phyloP scores from a whole-genome alignment of 1,140 invertebrate species.

The Callitettix versicolor region DNA sequence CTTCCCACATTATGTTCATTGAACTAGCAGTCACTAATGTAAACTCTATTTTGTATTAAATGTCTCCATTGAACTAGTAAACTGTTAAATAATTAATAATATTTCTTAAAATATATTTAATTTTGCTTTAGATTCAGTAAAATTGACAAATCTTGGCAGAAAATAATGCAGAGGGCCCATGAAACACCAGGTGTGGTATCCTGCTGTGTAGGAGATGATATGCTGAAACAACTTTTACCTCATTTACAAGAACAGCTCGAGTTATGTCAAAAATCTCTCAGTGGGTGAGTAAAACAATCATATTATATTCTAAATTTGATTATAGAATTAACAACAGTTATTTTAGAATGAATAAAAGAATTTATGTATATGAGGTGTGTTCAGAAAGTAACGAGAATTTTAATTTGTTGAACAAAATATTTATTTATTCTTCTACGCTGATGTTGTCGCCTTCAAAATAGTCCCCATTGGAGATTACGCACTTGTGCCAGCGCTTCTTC shows the following conservation, averaged over 20 bases:
- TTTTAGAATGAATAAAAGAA: too few species aligned
- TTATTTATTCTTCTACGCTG: too few species aligned
- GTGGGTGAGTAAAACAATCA: conserved; percentile 47
- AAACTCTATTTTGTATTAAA: not conserved
- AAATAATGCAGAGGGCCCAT: conserved; percentile 90
- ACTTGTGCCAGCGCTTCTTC: too few species aligned
- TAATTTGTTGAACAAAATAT: too few species aligned
- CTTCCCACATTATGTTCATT: too few species aligned
- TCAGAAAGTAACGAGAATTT: too few species aligned
- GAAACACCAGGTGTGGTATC: conserved; percentile 90
- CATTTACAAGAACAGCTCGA: conserved; percentile 95
- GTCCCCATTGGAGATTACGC: too few species aligned
- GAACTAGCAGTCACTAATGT: not conserved
- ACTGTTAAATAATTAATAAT: not conserved
- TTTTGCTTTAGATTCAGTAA: conserved; percentile 63
- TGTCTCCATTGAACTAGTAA: not conserved
- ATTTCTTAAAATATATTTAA: not conserved
- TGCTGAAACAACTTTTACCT: conserved; percentile 81
- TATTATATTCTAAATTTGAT: too few species aligned
- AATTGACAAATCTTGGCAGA: conserved; percentile 97
- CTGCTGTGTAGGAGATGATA: conserved; percentile 92
- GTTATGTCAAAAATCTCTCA: conserved; percentile 91
- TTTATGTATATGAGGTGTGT: too few species aligned
- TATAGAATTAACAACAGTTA: too few species aligned
- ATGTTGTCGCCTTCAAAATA: too few species aligned